These are phyloP conservation scores for Megaleporinus macrocephalus DNA, from an alignment of 2,113 vertebrate genomes.

Conservation along the genomic window DNA sequence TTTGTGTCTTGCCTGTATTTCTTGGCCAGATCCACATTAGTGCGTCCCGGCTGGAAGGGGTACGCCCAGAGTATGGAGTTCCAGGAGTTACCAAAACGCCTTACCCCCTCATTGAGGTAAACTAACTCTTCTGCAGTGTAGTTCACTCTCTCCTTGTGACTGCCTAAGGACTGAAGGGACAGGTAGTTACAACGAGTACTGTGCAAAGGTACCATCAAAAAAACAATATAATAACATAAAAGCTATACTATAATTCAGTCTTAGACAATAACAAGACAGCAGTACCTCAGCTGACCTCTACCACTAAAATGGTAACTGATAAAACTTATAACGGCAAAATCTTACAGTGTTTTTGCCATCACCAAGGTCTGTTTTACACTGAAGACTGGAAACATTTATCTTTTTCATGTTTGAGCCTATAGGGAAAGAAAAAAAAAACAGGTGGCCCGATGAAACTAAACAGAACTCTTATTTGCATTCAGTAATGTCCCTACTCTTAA, in stretches of 20 bases:
- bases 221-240: too few species aligned
- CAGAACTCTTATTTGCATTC: neutral
- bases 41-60: slow-evolving; percentile 69
- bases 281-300: neutral
- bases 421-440: slow-evolving; percentile 4
- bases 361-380: neutral
- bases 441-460: neutral
- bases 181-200: neutral
- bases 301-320: neutral
- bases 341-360: slow-evolving; percentile 23
- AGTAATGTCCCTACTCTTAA: neutral
- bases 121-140: slow-evolving; percentile 66
- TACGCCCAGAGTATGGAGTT: slow-evolving; percentile 73
- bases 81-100: slow-evolving; percentile 69
- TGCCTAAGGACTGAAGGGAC: neutral
- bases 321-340: neutral
- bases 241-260: neutral
- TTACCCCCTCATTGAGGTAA: slow-evolving; percentile 63
- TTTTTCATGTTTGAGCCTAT: slow-evolving; percentile 27
- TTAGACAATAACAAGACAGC: too few species aligned
- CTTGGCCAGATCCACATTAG: slow-evolving; percentile 69
- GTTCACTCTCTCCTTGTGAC: slow-evolving; percentile 59
- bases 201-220: too few species aligned
- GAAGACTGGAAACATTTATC: neutral
- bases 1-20: slow-evolving; percentile 65